phyloP scores from a whole-genome alignment of 2,888 invertebrate species.

The Brachyopa scutellaris region DNA sequence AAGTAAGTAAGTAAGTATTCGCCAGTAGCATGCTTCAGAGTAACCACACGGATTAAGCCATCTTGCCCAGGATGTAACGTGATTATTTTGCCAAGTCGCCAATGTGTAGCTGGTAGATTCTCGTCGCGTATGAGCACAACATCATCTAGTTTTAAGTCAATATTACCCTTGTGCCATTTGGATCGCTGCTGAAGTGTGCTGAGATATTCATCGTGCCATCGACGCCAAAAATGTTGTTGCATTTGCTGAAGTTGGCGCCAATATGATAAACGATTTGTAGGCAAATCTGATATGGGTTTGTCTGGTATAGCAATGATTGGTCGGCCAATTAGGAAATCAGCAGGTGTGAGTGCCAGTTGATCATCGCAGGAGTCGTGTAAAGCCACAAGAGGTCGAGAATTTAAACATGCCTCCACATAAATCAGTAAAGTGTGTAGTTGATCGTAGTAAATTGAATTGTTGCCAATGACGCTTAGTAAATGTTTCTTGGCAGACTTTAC shows the following conservation, averaged over 20 bases:
- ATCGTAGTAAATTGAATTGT: constrained; percentile 1
- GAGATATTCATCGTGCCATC: constrained; percentile 1
- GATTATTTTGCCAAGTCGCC: constrained; percentile 3
- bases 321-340: constrained; percentile 10
- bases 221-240: constrained; percentile 6
- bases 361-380: neutral
- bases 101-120: neutral
- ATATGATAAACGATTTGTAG: constrained; percentile 4
- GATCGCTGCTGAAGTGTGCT: neutral
- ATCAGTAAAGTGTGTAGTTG: constrained; percentile 15
- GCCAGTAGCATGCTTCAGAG: constrained; percentile 2
- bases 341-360: neutral
- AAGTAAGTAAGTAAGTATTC: too few species aligned
- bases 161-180: constrained; percentile 1
- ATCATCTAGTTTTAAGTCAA: neutral
- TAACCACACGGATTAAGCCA: constrained; percentile 16
- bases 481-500: too few species aligned
- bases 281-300: constrained; percentile 5
- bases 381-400: constrained; percentile 12
- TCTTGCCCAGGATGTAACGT: constrained; percentile 9
- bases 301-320: constrained; percentile 7
- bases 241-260: neutral
- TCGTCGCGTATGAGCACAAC: constrained; percentile 1
- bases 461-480: too few species aligned
- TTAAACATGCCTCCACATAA: constrained; percentile 1